phyloP scores from a whole-genome alignment of 2,888 invertebrate genomes.

The Yponomeuta sedellus region DNA sequence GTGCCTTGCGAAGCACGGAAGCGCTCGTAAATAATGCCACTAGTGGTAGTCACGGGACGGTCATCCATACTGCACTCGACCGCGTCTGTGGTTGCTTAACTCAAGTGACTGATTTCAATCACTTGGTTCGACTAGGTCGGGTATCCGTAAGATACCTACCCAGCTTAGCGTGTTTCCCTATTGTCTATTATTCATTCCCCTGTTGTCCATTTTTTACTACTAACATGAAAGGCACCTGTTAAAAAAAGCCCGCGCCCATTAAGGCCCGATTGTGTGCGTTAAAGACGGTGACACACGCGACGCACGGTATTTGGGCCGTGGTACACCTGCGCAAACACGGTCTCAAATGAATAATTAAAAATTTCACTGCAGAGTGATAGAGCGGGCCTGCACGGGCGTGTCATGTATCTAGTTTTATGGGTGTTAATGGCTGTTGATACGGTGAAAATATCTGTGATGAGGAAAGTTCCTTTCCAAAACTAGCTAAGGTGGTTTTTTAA shows the following conservation, averaged over 20 bases:
- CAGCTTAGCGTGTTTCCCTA: not conserved
- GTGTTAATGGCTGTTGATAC: slow-evolving; percentile 8
- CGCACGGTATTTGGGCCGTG: slow-evolving; percentile 47
- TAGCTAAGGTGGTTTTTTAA: no score
- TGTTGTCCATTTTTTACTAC: not conserved
- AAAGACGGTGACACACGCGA: slow-evolving; percentile 13
- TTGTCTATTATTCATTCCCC: not conserved
- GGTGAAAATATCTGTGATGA: slow-evolving; percentile 14
- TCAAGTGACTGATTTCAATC: no score
- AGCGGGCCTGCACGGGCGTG: slow-evolving; percentile 13
- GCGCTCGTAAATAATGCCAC: no score
- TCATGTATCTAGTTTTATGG: not conserved
- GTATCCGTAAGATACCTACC: not conserved
- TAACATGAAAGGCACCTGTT: not conserved
- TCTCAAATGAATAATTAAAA: slow-evolving; percentile 46
- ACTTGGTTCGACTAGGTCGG: no score
- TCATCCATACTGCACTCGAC: no score
- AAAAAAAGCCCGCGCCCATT: not conserved
- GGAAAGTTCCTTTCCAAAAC: no score
- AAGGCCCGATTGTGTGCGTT: slow-evolving; percentile 3
- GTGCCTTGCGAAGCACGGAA: no score
- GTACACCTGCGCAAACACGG: slow-evolving; percentile 55
- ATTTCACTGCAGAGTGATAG: slow-evolving; percentile 16
- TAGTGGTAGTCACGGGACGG: no score
- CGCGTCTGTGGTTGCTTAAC: no score